Evolutionary conservation across 2,113 vertebrate species (phyloP).

Genomic region (Gulo gulo): DNA sequence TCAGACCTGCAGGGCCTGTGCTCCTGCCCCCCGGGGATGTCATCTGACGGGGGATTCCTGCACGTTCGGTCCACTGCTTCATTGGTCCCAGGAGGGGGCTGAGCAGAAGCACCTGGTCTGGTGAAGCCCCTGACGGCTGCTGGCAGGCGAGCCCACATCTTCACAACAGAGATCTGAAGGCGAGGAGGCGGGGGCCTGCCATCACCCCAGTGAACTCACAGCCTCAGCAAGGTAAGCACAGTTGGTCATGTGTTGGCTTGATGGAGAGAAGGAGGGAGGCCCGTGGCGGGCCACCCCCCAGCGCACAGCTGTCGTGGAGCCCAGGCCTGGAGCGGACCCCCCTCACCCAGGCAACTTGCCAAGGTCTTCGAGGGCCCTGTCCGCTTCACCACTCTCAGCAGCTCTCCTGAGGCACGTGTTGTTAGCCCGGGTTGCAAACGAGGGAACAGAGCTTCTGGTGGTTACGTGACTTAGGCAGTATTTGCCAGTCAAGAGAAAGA

Average conservation of each 20-base stretch:
- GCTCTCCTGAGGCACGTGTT: background rate
- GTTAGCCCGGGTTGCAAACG: background rate
- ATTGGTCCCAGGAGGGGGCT: constrained; percentile 19
- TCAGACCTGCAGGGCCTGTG: background rate
- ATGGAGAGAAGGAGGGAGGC: fast-evolving
- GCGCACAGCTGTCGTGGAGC: fast-evolving
- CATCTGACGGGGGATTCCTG: constrained; percentile 16
- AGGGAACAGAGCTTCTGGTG: too few species aligned
- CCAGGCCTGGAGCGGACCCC: fast-evolving
- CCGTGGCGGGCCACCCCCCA: fast-evolving
- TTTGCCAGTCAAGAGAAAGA: background rate
- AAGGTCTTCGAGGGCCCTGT: background rate
- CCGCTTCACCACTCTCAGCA: background rate
- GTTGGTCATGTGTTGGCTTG: background rate
- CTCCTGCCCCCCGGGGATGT: background rate
- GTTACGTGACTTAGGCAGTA: too few species aligned
- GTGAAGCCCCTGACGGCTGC: background rate
- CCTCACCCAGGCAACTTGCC: background rate
- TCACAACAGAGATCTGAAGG: fast-evolving
- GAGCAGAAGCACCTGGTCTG: constrained; percentile 27
- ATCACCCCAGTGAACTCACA: background rate
- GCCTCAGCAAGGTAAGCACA: background rate
- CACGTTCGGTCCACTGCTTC: background rate
- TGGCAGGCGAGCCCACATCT: background rate
- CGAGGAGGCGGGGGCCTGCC: fast-evolving